Percentiles rank a stretch among this genome's conserved stretches.
Conservation (phyloP, 2,113 vertebrate genomes). For the rabbit (Oryctolagus cuniculus) region mOryCun1.1 NC_091434.1:103126001-103126500, state of each 20-base stretch:
- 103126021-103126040: not conserved
- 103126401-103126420: not conserved
- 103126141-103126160: not conserved
- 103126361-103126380: too few relatives aligned
- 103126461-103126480: not conserved
- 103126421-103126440: not conserved
- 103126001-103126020: not conserved
- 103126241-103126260: not conserved
- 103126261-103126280: not conserved
- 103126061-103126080: not conserved
- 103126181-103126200: not conserved
- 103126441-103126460: not conserved
- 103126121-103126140: not conserved
- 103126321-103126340: not conserved
- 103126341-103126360: not conserved
- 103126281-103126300: not conserved
- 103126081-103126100: slow-evolving; percentile 17
- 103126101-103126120: not conserved
- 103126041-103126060: not conserved
- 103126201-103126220: not conserved
- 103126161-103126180: not conserved
- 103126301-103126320: not conserved
- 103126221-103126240: not conserved
- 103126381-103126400: too few relatives aligned
- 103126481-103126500: not conserved